A percentile compares a stretch with the other conserved stretches of the same genome.
These are phyloP conservation scores for Indicator maculatus DNA, from an alignment of 2,113 vertebrate genomes.

Conservation along the genomic window DNA sequence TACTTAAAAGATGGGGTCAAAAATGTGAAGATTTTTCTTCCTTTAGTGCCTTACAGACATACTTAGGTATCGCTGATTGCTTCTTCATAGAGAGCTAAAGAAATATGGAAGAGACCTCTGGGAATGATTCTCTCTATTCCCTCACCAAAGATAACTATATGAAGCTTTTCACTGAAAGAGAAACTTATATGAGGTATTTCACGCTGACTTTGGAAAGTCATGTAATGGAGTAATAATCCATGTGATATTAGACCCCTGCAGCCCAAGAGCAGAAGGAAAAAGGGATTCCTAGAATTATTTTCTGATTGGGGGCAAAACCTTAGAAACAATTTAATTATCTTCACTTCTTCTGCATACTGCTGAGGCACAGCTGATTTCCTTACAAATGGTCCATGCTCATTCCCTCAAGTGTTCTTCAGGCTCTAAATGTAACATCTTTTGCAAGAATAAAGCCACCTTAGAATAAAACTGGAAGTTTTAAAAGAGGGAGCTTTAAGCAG, in stretches of 20 bases:
- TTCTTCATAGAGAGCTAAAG: neutral
- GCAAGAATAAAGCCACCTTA: neutral
- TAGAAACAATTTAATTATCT: slow-evolving; percentile 21
- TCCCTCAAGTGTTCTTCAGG: neutral
- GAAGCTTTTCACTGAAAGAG: neutral
- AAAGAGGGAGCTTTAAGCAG: neutral
- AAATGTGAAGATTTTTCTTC: neutral
- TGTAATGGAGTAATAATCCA: neutral
- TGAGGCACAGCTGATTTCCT: neutral
- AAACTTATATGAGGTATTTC: neutral
- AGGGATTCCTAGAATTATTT: neutral
- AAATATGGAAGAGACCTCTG: neutral
- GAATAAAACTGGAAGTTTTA: neutral
- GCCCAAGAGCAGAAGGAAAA: neutral
- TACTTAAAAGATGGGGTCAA: neutral
- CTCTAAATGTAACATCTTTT: neutral
- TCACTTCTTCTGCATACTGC: neutral
- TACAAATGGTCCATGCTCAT: neutral
- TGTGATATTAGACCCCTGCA: neutral
- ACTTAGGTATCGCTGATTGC: neutral
- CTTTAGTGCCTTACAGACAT: neutral
- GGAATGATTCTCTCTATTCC: neutral
- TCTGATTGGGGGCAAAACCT: slow-evolving; percentile 6
- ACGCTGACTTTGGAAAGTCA: neutral
- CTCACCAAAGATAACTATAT: neutral